Conservation (phyloP, 2,113 vertebrate species). For the Myodes glareolus region DNA sequence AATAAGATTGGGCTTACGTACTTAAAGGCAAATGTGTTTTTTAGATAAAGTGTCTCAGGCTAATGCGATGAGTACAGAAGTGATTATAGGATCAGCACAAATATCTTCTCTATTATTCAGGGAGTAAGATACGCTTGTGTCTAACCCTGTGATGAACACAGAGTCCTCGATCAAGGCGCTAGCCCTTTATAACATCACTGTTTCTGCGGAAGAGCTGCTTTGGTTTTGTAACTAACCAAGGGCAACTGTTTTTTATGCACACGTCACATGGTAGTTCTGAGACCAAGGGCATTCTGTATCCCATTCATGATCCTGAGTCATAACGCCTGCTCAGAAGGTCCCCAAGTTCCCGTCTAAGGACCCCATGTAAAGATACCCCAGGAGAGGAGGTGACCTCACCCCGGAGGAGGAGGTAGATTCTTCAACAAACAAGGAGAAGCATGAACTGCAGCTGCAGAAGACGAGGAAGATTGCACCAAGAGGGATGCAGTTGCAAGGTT, state of each 20-base stretch:
- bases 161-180: background rate
- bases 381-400: background rate
- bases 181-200: background rate
- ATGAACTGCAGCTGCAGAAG: background rate
- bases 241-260: background rate
- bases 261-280: background rate
- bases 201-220: slow-evolving; percentile 21
- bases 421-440: background rate
- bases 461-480: background rate
- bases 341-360: background rate
- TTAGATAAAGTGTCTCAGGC: background rate
- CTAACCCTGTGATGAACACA: background rate
- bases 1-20: background rate
- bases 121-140: background rate
- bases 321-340: background rate
- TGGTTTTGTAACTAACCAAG: background rate
- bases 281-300: background rate
- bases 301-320: background rate
- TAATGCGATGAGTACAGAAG: background rate
- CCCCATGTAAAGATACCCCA: background rate
- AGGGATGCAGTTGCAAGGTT: background rate
- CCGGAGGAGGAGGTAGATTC: background rate
- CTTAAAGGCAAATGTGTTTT: slow-evolving; percentile 1
- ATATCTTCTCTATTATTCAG: background rate
- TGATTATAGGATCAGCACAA: background rate